Base-by-base conservation (phyloP, 2,888 invertebrate species). In the Aphodius granarius region DNA sequence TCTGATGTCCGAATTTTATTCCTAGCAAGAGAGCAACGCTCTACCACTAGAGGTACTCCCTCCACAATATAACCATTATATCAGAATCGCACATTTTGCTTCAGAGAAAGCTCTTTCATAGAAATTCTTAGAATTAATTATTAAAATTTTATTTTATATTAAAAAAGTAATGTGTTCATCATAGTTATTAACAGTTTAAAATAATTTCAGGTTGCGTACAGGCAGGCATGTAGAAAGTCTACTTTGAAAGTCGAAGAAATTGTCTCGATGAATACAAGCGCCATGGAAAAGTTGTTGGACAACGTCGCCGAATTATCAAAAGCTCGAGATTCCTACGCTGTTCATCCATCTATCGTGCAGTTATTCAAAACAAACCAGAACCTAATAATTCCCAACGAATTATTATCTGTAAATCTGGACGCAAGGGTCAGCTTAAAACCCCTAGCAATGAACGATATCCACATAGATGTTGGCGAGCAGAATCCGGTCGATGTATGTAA, bases 371-470 rank as follows among this genome's bases (percentile, higher is more conserved):
- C 9, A n/a, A 68, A 73, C 63, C 72, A 74, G 1, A 78, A 66
- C 4, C 22, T 77, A 15, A 66, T 76, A 65, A 66, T 79, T 62
- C 79, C 79, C 5, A 63, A 73, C 18, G 71, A 75, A 5, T 18
- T 78, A 2, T 68, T 77, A 16, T 65, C 65, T 22, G 18, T 20
- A 13, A 16, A 79, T 43, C 68, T 78, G 9, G 71, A 73, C 18
- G 78, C 79, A 6, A 71, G 9, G 9, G 72, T 79, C 16, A 17
- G 19, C 19, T 19, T 65, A 15, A 15, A 17, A 5, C 13, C 62
- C 5, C 73, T 79, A 23, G n/a, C n/a, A n/a, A n/a, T n/a, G n/a
- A n/a, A n/a, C n/a, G n/a, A n/a, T n/a, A n/a, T n/a, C n/a, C n/a
- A n/a, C n/a, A n/a, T n/a, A n/a, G n/a, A n/a, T n/a, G n/a, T n/a